Base-by-base conservation (phyloP, 2,113 vertebrate genomes). In the Anoplopoma fimbria region DNA sequence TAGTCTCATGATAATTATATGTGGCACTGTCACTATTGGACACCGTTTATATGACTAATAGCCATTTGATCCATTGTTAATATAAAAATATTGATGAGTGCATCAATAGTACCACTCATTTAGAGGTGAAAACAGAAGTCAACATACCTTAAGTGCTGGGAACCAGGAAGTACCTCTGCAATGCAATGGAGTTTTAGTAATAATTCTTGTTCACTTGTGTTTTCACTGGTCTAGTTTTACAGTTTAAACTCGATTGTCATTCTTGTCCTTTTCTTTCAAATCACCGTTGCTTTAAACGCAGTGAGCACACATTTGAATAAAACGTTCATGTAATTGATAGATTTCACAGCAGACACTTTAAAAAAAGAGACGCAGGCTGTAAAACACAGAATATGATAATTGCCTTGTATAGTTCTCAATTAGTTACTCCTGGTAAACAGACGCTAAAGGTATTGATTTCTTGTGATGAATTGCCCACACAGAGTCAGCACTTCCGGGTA, bases 401-500 rank as follows among this genome's bases (percentile, higher is more conserved):
- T 47, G 25, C 13, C 9, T 70, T 13, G 9, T 64, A 49, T 38
- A 33, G 23, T 3, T 12, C 51, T 73, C 58, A 55, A 4, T 67
- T 68, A 29, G 77, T 60, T 65, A 60, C n/a, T 33, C 25, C 42
- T 23, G 45, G 34, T 75, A 51, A 75, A 74, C 33, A 65, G 34
- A 83, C 34, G 45, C 47, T 33, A 12, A 19, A 57, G 17, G 42
- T 55, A 77, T 58, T 77, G 53, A 81, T 84, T 68, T 85, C 21
- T 63, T 76, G 34, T 88, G 79, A 90, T 89, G 64, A 88, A 89
- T 88, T 75, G 68, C 79, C 61, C 63, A 58, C 64, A 75, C 63
- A n/a, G 27, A 90, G 71, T 86, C 82, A 91, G 89, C 87, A 83
- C 68, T 89, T 93, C 57, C 47, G 3, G 15, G 19, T 70, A 60